These are phyloP conservation scores for Hybos culiciformis DNA, from an alignment of 2,888 invertebrate genomes.

Conservation along the genomic window DNA sequence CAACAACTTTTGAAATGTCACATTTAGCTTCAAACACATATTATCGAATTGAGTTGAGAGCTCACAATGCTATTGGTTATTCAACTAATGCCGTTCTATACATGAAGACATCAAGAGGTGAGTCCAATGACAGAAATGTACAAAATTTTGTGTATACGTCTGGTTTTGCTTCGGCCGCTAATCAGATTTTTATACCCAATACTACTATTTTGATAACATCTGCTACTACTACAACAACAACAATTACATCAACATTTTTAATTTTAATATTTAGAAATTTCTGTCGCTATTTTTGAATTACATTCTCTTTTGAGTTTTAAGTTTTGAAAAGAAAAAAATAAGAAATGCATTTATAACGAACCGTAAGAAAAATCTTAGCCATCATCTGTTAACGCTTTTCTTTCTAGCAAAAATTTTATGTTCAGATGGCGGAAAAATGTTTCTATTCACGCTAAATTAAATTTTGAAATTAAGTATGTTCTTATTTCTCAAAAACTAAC, in stretches of 20 bases:
- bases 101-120: conserved; percentile 79
- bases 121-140: conserved; percentile 40
- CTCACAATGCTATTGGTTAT: conserved; percentile 73
- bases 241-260: conserved; percentile 16
- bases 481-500: too few relatives aligned
- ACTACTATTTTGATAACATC: conserved; percentile 22
- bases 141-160: conserved; percentile 36
- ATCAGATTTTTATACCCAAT: conserved; percentile 14
- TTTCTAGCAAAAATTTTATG: not conserved
- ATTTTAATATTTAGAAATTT: not conserved
- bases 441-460: too few relatives aligned
- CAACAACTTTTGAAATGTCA: conserved; percentile 53
- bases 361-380: too few relatives aligned
- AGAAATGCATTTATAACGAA: too few relatives aligned
- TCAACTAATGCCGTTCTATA: conserved; percentile 64
- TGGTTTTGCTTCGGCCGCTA: conserved; percentile 32
- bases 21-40: conserved; percentile 61
- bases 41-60: conserved; percentile 71
- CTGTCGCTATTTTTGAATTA: not conserved
- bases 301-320: not conserved
- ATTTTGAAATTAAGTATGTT: too few relatives aligned
- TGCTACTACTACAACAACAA: conserved; percentile 19
- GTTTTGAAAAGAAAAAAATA: not conserved
- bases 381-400: not conserved
- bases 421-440: not conserved